These are phyloP conservation scores for Cryptotermes secundus DNA, from an alignment of 1,140 invertebrate species.

Conservation along the genomic window DNA sequence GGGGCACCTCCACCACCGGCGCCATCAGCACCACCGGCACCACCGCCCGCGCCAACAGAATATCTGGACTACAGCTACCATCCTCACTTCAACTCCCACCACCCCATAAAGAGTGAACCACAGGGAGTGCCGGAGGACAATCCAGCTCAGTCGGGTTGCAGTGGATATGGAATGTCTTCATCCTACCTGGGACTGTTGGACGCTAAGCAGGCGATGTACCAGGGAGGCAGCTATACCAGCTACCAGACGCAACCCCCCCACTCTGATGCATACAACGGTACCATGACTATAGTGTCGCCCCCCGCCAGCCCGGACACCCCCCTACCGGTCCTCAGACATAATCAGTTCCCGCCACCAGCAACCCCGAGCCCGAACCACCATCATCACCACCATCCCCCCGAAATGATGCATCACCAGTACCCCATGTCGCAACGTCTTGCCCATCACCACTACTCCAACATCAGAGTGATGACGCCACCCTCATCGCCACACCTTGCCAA, in stretches of 20 bases:
- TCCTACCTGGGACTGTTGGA: constrained; percentile 26
- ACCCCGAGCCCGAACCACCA: constrained; percentile 32
- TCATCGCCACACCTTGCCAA: constrained; percentile 56
- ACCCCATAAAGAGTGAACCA: constrained; percentile 19
- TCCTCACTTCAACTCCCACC: neutral
- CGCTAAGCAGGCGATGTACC: constrained; percentile 10
- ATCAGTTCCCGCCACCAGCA: constrained; percentile 33
- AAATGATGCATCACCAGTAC: constrained; percentile 21
- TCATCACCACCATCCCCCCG: constrained; percentile 47
- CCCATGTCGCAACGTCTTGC: neutral
- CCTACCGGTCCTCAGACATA: constrained; percentile 18
- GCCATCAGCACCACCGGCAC: neutral
- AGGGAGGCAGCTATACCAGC: neutral
- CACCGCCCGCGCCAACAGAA: constrained; percentile 2
- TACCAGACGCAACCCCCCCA: neutral
- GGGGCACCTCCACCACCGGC: neutral
- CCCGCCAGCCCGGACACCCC: constrained; percentile 52
- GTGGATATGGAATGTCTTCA: neutral
- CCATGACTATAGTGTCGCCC: constrained; percentile 48
- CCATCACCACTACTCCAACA: constrained; percentile 29
- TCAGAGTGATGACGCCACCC: constrained; percentile 52
- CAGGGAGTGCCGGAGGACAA: neutral
- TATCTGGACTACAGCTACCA: neutral
- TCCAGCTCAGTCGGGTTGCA: neutral
- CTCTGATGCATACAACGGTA: constrained; percentile 32